Evolutionary conservation across 2,113 vertebrate genomes (phyloP), one percentile per base, ranked within the genome.

Genomic region (Hippoglossus stenolepis): DNA sequence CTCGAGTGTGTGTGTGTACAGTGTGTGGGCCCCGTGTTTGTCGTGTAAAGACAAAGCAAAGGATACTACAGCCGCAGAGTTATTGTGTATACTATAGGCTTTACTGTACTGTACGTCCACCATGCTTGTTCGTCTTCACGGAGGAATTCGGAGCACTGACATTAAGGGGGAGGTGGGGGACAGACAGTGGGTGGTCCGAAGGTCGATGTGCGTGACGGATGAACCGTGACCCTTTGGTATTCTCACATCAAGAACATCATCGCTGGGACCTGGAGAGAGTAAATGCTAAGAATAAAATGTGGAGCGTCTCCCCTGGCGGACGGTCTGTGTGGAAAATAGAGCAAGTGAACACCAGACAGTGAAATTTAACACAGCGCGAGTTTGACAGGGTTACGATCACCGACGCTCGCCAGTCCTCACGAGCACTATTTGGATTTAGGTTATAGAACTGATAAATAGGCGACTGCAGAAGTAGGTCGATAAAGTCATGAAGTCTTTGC

Each of bases 271-370:
- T 68, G 64, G 64, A 79, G 86, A 82, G 87, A 86, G 75, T 51
- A 79, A 86, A 85, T 62, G 79, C 91, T 92, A 94, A 94, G 87
- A 94, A 94, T 94, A 95, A 94, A 90, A 94, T 93, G 82, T 94
- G 85, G 94, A 91, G 81, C 88, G 80, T 87, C 87, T 94, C 94
- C 94, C 91, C 60, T 45, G 92, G 53, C 75, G 75, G 64, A 66
- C 13, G 63, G 76, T 87, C 69, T 75, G 76, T 64, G 77, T 64
- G 61, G 77, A 89, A 93, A 92, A 90, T 91, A 77, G 92, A 90
- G 87, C 92, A 91, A 83, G 82, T 40, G 73, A 86, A 83, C 78
- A 65, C 80, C 80, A 83, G 83, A 85, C 62, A 31, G 58, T 78
- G 86, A 87, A 75, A 85, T 85, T 88, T 45, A 82, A 40, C 66